Conservation (phyloP, 1,140 invertebrate species). For the Lutraria rhynchaena region DNA sequence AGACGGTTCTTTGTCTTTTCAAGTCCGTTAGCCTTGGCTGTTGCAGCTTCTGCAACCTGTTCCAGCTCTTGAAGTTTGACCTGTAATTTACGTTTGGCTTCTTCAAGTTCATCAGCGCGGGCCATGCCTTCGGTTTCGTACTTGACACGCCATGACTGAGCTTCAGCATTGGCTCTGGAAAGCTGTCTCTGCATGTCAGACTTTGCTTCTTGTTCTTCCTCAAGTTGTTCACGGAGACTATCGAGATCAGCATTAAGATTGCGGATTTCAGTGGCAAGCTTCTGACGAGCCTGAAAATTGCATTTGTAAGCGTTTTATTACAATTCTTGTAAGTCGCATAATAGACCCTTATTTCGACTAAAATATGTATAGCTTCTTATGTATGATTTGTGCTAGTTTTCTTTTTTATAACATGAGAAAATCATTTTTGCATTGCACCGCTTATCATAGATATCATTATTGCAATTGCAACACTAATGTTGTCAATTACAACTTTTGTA, state of each 20-base stretch:
- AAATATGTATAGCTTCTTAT: too few species aligned
- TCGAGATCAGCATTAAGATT: conserved; percentile 89
- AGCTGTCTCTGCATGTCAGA: conserved; percentile 88
- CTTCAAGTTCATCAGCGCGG: conserved; percentile 91
- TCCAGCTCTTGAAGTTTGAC: conserved; percentile 96
- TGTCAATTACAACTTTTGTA: neutral
- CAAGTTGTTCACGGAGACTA: conserved; percentile 97
- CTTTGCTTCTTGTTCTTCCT: conserved; percentile 99
- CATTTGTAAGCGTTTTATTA: too few species aligned
- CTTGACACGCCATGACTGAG: conserved; percentile 87
- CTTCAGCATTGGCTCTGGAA: conserved; percentile 86
- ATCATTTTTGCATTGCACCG: neutral
- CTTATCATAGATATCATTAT: neutral
- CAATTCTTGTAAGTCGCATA: too few species aligned
- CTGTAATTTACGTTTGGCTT: conserved; percentile 99
- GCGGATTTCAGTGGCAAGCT: conserved; percentile 38
- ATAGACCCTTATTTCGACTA: too few species aligned
- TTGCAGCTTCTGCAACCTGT: conserved; percentile 99
- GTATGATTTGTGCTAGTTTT: too few species aligned
- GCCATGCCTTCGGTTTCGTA: conserved; percentile 50
- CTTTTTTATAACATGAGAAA: neutral
- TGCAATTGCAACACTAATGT: neutral
- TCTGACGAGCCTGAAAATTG: conserved; percentile 60
- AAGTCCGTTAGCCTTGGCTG: conserved; percentile 97
- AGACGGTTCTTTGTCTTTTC: conserved; percentile 83